Base-by-base conservation (phyloP, 2,888 invertebrate genomes). In the Azorinus chamasolen region DNA sequence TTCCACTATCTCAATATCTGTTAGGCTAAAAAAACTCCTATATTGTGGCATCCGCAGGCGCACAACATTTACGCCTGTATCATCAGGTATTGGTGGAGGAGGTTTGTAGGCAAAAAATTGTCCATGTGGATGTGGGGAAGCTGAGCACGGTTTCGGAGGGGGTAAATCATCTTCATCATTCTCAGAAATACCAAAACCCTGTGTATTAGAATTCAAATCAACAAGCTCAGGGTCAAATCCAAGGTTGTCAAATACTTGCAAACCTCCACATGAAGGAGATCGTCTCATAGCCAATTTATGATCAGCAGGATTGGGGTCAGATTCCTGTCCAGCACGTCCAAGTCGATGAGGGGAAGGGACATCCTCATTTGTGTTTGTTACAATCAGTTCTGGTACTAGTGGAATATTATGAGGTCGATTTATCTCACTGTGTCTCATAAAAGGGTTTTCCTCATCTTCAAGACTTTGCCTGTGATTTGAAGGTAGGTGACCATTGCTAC, bases 111-210 rank as follows among this genome's bases (percentile, higher is more conserved):
- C 53, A 48, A 79, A 74, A 8, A 16, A 41, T 10, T 65, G 41
- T 1, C 27, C 78, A 51, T 64, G 64, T 54, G 64, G 72, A 16
- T 45, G 27, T 22, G 72, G 59, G n/a, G 58, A 51, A 16, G 63
- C 20, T 14, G 61, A 18, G 27, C 78, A 78, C 10, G 77, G 77
- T 3, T 59, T 48, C 8, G 75, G 66, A 4, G 78, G 78, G 24
- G 66, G 66, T 12, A 57, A 18, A 10, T 64, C 55, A 6, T 54
- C 55, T 8, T 54, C 46, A 32, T 45, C 46, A n/a, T 12, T 22
- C 20, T 59, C 32, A 12, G 18, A n/a, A 18, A 59, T n/a, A 58
- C 43, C 43, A 14, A 45, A 25, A 45, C 59, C 45, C 2, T 25
- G 18, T 12, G n/a, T 37, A 16, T 43, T n/a, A n/a, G n/a, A n/a